Percentiles rank a stretch among this genome's conserved stretches.
Conservation (phyloP, 2,888 invertebrate species). For the Amphiduros pacificus region DNA sequence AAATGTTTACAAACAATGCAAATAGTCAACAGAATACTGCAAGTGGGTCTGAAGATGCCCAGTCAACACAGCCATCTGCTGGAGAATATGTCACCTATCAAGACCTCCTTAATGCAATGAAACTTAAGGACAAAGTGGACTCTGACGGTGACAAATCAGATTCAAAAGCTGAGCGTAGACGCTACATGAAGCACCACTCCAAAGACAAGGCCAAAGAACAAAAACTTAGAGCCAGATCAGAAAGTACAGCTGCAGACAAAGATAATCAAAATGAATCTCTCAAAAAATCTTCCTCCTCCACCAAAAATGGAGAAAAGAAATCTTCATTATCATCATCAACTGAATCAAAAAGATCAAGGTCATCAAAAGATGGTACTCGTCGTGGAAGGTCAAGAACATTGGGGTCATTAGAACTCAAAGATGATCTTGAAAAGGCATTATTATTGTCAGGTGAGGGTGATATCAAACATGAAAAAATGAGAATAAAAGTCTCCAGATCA, state of each 20-base stretch:
- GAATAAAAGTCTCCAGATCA: background rate
- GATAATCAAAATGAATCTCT: background rate
- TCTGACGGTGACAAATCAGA: conserved; percentile 4
- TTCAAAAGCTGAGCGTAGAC: conserved; percentile 1
- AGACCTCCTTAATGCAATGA: background rate
- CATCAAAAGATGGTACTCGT: conserved; percentile 6
- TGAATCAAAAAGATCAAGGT: no score
- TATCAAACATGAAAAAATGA: conserved; percentile 1
- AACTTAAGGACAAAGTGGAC: background rate
- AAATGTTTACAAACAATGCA: background rate
- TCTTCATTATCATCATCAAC: no score
- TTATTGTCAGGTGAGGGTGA: no score
- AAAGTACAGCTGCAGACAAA: background rate
- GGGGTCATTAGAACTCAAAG: conserved; percentile 2
- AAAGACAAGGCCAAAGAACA: conserved; percentile 4
- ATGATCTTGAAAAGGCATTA: conserved; percentile 8
- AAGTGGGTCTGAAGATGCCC: background rate
- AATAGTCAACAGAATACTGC: background rate
- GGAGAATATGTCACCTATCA: background rate
- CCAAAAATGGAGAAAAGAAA: background rate
- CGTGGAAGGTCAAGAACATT: conserved; percentile 4
- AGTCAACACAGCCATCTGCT: background rate
- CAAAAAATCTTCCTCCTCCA: background rate
- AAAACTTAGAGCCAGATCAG: background rate
- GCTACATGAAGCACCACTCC: conserved; percentile 5